phyloP scores from a whole-genome alignment of 1,140 invertebrate species.

The Dryas iulia region DNA sequence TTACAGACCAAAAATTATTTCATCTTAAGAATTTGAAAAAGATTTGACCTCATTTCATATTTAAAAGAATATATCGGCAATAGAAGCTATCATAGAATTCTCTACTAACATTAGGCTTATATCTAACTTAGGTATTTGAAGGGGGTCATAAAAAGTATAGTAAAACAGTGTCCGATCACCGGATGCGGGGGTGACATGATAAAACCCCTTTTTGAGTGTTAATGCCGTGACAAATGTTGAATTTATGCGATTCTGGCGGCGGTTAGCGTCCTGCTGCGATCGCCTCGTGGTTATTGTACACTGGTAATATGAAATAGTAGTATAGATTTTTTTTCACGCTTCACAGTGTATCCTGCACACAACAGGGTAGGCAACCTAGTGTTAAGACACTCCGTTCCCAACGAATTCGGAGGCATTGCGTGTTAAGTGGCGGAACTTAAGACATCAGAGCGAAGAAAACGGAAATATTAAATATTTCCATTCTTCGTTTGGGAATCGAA shows the following conservation, averaged over 20 bases:
- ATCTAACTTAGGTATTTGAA: slow-evolving; percentile 6
- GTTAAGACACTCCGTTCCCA: too few relatives aligned
- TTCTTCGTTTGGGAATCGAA: too few relatives aligned
- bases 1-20: too few relatives aligned
- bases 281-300: slow-evolving; percentile 11
- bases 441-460: too few relatives aligned
- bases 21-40: too few relatives aligned
- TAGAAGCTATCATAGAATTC: background rate
- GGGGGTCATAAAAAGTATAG: slow-evolving; percentile 34
- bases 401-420: too few relatives aligned
- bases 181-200: slow-evolving; percentile 73
- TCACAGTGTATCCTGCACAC: too few relatives aligned
- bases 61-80: background rate
- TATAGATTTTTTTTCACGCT: too few relatives aligned
- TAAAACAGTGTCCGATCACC: slow-evolving; percentile 58
- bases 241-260: slow-evolving; percentile 70
- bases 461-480: too few relatives aligned
- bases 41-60: too few relatives aligned
- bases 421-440: too few relatives aligned
- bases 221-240: slow-evolving; percentile 77
- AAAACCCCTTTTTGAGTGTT: slow-evolving; percentile 76
- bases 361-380: too few relatives aligned
- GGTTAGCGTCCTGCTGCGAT: slow-evolving; percentile 55
- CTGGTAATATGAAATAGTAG: background rate
- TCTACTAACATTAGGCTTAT: background rate